Conservation (phyloP, 1,140 invertebrate species). For the Euschistus heros region DNA sequence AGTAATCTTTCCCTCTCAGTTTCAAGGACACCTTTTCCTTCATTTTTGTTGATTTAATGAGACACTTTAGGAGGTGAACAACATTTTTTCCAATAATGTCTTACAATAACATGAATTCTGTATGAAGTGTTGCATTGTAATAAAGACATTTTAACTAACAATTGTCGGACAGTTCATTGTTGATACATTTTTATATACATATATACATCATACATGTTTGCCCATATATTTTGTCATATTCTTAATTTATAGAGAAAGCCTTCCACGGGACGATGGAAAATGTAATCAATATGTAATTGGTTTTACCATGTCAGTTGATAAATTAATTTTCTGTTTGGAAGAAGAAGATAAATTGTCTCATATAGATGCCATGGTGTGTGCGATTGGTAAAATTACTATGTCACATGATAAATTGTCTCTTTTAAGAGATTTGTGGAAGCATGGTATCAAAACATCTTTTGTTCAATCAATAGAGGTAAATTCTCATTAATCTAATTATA, state of each 20-base stretch:
- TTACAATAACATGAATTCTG: too few species aligned
- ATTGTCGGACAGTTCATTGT: too few species aligned
- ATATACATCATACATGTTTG: conserved; percentile 24
- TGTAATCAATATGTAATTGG: conserved; percentile 54
- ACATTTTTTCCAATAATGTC: too few species aligned
- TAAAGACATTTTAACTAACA: too few species aligned
- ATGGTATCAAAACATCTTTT: conserved; percentile 43
- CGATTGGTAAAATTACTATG: conserved; percentile 42
- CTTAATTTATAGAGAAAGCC: conserved; percentile 34
- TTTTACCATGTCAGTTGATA: conserved; percentile 61
- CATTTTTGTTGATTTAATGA: too few species aligned
- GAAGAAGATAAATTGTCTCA: conserved; percentile 38
- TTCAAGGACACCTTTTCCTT: too few species aligned
- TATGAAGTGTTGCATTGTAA: too few species aligned
- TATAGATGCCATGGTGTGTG: conserved; percentile 58
- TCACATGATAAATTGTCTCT: conserved; percentile 52
- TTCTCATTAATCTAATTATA: conserved; percentile 11
- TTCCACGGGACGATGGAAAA: conserved; percentile 35
- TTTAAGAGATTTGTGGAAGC: conserved; percentile 45
- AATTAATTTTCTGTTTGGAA: conserved; percentile 46
- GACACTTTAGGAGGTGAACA: too few species aligned
- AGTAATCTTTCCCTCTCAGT: too few species aligned
- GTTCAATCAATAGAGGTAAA: conserved; percentile 40
- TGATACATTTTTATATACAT: not conserved
- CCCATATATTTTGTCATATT: conserved; percentile 12